A percentile compares a stretch with the other conserved stretches of the same genome.
Conservation (phyloP, 2,888 invertebrate genomes). For the Drosophila neutralis region DNA sequence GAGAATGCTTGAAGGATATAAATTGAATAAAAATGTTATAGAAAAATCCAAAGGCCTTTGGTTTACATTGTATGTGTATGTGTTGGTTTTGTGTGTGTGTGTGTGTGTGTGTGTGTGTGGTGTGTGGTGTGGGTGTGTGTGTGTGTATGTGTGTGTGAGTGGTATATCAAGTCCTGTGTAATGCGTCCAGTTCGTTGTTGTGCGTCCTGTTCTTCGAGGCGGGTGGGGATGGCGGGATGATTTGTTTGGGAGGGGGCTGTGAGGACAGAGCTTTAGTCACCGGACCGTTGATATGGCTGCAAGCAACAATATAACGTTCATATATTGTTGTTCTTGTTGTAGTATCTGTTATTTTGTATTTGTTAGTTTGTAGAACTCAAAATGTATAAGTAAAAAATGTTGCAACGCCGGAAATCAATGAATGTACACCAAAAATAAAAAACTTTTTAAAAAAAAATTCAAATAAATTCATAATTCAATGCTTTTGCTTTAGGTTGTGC, state of each 20-base stretch:
- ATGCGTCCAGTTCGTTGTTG: conserved; percentile 52
- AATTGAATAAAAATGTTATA: conserved; percentile 59
- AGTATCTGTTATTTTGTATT: conserved; percentile 11
- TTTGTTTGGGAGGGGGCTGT: conserved; percentile 46
- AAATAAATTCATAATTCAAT: conserved; percentile 19
- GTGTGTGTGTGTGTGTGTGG: conserved; percentile 13
- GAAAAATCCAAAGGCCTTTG: conserved; percentile 48
- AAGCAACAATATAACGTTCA: conserved; percentile 61
- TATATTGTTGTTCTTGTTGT: conserved; percentile 35
- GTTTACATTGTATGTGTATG: conserved; percentile 72
- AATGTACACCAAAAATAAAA: background rate
- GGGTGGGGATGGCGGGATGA: conserved; percentile 50
- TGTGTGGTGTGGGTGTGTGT: background rate
- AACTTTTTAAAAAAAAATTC: background rate
- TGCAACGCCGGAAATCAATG: conserved; percentile 43
- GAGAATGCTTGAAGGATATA: conserved; percentile 53
- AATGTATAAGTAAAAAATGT: conserved; percentile 4
- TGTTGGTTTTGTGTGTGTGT: conserved; percentile 8
- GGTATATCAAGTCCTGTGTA: conserved; percentile 34
- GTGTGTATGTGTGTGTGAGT: conserved; percentile 33
- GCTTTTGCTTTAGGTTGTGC: conserved; percentile 18
- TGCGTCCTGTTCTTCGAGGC: conserved; percentile 54
- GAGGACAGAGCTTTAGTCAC: conserved; percentile 83
- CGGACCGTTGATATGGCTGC: conserved; percentile 85
- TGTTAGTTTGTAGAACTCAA: conserved; percentile 9